Evolutionary conservation across 2,797 vertebrate species (phyloP).

Genomic region (Eulemur coronatus): DNA sequence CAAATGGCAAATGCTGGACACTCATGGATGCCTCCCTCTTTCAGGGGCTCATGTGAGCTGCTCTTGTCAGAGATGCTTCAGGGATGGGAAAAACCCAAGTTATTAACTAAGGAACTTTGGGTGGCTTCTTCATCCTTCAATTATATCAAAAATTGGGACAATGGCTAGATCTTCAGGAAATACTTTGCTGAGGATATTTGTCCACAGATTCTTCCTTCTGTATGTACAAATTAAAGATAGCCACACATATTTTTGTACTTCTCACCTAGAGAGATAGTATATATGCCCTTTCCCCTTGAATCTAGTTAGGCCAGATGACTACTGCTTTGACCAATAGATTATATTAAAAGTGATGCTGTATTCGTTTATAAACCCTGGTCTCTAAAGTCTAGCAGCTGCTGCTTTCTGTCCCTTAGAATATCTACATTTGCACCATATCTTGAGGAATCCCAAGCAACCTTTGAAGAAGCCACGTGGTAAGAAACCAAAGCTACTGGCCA

Average conservation of each 20-base stretch:
- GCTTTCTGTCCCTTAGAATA: background rate
- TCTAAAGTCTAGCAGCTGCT: background rate
- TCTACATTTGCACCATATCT: background rate
- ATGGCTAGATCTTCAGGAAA: background rate
- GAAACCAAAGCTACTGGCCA: background rate
- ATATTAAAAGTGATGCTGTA: background rate
- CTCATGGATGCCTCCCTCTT: background rate
- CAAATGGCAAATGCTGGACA: background rate
- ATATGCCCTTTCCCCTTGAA: background rate
- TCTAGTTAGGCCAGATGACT: background rate
- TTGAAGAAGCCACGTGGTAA: background rate
- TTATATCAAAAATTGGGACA: too few species aligned
- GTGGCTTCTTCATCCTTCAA: background rate
- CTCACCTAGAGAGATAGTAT: background rate
- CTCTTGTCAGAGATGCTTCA: background rate
- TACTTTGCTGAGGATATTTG: background rate
- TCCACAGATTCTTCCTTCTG: background rate
- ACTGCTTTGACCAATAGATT: background rate
- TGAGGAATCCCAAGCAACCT: background rate
- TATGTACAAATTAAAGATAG: background rate
- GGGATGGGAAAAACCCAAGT: background rate
- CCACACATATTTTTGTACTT: background rate
- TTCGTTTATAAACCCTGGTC: background rate
- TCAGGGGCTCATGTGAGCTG: fast-evolving
- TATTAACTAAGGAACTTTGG: background rate